Percentiles rank a stretch among this genome's conserved stretches.
phyloP scores from a whole-genome alignment of 2,888 invertebrate genomes.

The Exocentrus adspersus region DNA sequence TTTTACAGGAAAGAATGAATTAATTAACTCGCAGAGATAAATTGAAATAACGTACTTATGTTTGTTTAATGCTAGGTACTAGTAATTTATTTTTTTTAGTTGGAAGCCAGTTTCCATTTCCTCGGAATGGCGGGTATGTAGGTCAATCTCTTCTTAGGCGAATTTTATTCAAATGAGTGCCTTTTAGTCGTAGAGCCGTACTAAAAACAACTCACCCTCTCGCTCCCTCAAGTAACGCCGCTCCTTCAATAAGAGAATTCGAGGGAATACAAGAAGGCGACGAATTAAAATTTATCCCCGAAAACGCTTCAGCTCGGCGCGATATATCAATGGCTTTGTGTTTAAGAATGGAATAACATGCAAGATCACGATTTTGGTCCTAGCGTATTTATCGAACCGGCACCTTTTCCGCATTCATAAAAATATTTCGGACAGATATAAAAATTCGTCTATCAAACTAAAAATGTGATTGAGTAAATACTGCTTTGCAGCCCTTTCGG shows the following conservation, averaged over 20 bases:
- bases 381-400: slow-evolving; percentile 48
- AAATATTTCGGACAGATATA: slow-evolving; percentile 41
- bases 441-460: no score
- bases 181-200: neutral
- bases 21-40: no score
- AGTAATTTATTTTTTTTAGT: no score
- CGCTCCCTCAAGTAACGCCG: neutral
- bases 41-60: no score
- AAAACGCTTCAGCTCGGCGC: slow-evolving; percentile 16
- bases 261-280: neutral
- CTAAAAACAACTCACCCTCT: neutral
- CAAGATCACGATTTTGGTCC: slow-evolving; percentile 49
- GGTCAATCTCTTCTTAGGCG: neutral
- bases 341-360: slow-evolving; percentile 49
- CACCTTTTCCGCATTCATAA: slow-evolving; percentile 42
- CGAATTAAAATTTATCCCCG: slow-evolving; percentile 11
- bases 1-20: neutral
- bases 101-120: neutral
- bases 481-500: no score
- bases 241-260: neutral
- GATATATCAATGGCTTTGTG: slow-evolving; percentile 39
- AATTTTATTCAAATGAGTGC: neutral
- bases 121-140: neutral
- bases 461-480: no score
- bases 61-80: no score